Evolutionary conservation across 2,797 vertebrate species (phyloP).

Genomic region (Cryptoblepharus egeriae): DNA sequence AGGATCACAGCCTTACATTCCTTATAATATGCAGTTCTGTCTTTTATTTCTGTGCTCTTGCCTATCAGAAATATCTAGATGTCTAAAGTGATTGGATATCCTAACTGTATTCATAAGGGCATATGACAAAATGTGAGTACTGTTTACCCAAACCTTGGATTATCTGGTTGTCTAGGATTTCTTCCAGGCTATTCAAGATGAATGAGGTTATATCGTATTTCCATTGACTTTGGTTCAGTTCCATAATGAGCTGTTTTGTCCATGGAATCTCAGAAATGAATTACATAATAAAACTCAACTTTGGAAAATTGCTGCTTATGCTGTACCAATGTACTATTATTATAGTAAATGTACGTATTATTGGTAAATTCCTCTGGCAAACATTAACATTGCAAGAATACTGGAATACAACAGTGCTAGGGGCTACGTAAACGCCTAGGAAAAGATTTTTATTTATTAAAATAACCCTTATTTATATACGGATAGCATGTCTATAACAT

Average conservation of each 20-base stretch:
- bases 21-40: neutral
- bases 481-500: slow-evolving; percentile 17
- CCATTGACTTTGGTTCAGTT: slow-evolving; percentile 21
- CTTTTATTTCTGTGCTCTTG: neutral
- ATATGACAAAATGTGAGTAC: neutral
- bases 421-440: neutral
- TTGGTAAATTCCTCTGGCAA: slow-evolving; percentile 22
- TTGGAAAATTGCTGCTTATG: slow-evolving; percentile 12
- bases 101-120: neutral
- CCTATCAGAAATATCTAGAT: neutral
- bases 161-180: neutral
- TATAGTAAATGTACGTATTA: too few relatives aligned
- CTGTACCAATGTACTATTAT: too few relatives aligned
- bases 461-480: slow-evolving; percentile 43
- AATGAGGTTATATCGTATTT: neutral
- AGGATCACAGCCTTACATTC: neutral
- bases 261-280: slow-evolving; percentile 23
- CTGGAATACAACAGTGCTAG: slow-evolving; percentile 23
- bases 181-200: neutral
- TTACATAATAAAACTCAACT: slow-evolving; percentile 13
- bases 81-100: neutral
- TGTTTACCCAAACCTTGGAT: neutral
- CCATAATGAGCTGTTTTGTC: slow-evolving; percentile 6
- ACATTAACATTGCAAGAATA: neutral
- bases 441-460: slow-evolving; percentile 28